Base-by-base conservation (phyloP, 2,888 invertebrate genomes). In the Ichneumoninae sp. region DNA sequence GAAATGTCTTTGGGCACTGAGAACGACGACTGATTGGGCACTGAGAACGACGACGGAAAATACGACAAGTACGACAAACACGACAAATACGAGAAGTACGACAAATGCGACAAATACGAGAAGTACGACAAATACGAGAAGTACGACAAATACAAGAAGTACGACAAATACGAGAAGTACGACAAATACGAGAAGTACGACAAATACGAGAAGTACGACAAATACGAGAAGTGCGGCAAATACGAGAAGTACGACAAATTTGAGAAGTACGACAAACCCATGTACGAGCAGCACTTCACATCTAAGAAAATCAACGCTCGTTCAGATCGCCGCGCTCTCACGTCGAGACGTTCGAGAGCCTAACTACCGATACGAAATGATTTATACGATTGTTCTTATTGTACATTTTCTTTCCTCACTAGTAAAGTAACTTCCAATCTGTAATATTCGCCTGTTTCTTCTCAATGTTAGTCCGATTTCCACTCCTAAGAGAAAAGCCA, bases 231-330 rank as follows among this genome's bases (percentile, higher is more conserved):
- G 30, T 82, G 77, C 76, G 47, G 69, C 65, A 60, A 71, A 26
- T 81, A 77, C 44, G 77, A 80, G 6, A 70, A 74, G 26, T 80
- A 80, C 47, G 74, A 60, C 40, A 74, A 74, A 50, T 87, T 69
- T 63, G 81, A 33, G 33, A 33, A 40, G 40, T 40, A 40, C 40
- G 40, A 8, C 8, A 86, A 85, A 57, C 83, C 80, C 63, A 0
- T 4, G 26, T 86, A 81, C 74, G 44, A 26, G 16, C 60, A 13
- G 63, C 71, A 81, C 77, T 85, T 83, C 81, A 83, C 81, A 47
- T 83, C 71, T 79, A 74, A 83, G 57, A 52, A 47, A 52, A 73
- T 26, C 10, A 85, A 26, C n/a, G 22, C 69, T 66, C 60, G 81
- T 13, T 69, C 57, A 50, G 16, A n/a, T 40, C 13, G 16, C 16